phyloP scores from a whole-genome alignment of 2,888 invertebrate genomes.

The Ceriagrion tenellum region DNA sequence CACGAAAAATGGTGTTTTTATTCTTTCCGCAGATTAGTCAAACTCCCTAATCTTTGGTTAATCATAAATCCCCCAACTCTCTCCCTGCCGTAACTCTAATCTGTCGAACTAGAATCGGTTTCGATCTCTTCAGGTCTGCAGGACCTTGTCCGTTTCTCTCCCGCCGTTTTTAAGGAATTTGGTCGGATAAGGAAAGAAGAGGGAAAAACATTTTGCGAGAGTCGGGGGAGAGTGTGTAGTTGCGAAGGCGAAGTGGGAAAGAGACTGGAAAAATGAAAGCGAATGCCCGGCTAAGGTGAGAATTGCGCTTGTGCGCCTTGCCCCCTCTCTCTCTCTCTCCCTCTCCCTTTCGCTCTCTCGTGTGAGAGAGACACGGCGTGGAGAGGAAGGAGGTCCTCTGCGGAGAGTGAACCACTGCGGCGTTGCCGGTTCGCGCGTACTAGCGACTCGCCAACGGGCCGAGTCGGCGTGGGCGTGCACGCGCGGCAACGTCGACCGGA shows the following conservation, averaged over 20 bases:
- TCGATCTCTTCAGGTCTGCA: neutral
- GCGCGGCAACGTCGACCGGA: neutral
- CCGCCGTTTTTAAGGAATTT: neutral
- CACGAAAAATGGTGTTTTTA: too few species aligned
- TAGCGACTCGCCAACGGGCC: constrained; percentile 26
- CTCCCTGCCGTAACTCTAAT: too few species aligned
- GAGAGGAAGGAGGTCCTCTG: neutral
- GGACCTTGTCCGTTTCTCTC: neutral
- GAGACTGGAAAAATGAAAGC: constrained; percentile 52
- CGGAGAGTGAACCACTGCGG: neutral
- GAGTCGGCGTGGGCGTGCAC: constrained; percentile 42
- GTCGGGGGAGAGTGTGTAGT: neutral
- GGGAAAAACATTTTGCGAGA: neutral
- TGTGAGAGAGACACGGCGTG: constrained; percentile 17
- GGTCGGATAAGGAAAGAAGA: neutral
- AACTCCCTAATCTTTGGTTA: too few species aligned
- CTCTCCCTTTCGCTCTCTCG: neutral
- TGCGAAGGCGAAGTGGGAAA: constrained; percentile 16
- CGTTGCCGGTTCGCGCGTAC: neutral
- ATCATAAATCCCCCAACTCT: too few species aligned
- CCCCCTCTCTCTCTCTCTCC: neutral
- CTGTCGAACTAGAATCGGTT: too few species aligned
- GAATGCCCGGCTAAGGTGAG: constrained; percentile 64
- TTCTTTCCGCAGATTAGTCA: too few species aligned
- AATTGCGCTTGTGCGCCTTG: constrained; percentile 50